phyloP scores from a whole-genome alignment of 2,113 vertebrate genomes.

The Cacatua alba region DNA sequence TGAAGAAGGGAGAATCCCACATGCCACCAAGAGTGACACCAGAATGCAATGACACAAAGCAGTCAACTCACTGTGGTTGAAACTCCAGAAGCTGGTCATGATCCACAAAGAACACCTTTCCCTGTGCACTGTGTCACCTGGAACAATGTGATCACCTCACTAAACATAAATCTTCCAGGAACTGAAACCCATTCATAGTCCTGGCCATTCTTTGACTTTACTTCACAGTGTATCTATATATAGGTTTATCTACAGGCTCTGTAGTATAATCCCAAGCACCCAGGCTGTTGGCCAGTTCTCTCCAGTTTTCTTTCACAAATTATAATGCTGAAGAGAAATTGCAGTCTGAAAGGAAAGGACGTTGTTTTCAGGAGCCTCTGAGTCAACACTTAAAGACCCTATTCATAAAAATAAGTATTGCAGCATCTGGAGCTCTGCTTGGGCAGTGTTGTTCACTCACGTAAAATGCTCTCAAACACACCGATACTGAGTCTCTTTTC shows the following conservation, averaged over 20 bases:
- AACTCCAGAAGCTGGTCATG: background rate
- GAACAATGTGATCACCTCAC: background rate
- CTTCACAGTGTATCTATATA: background rate
- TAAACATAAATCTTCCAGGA: background rate
- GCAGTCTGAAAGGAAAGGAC: background rate
- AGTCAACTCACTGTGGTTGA: background rate
- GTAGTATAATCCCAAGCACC: background rate
- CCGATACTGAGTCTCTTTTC: background rate
- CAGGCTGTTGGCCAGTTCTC: background rate
- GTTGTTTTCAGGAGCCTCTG: background rate
- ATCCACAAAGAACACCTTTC: background rate
- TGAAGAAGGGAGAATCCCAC: background rate
- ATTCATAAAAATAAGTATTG: background rate
- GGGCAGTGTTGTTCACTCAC: background rate
- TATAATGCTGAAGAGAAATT: background rate
- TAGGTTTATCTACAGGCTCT: background rate
- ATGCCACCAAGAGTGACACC: background rate
- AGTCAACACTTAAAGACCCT: background rate
- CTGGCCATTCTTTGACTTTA: background rate
- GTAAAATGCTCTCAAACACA: background rate
- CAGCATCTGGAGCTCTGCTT: background rate
- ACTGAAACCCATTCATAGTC: background rate
- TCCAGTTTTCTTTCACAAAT: background rate
- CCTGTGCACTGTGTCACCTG: background rate
- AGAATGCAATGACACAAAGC: background rate